A percentile compares a stretch with the other conserved stretches of the same genome.
Evolutionary conservation across 2,888 invertebrate species (phyloP).

Genomic region (Heteromyza rotundicornis): DNA sequence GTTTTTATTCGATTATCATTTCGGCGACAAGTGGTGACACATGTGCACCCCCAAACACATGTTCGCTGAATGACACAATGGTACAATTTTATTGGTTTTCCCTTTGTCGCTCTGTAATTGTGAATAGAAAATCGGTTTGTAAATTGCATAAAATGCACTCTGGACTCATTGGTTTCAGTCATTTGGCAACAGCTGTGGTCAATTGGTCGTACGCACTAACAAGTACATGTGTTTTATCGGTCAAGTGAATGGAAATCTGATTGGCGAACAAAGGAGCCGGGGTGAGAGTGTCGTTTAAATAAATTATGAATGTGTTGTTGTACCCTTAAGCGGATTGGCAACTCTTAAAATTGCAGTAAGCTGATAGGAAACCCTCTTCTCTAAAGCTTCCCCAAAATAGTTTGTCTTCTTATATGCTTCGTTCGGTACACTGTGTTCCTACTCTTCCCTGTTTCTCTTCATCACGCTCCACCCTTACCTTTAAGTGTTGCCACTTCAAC

Average conservation of each 20-base stretch:
- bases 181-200: conserved; percentile 42
- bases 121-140: neutral
- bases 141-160: conserved; percentile 7
- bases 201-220: conserved; percentile 46
- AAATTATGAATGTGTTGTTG: too few relatives aligned
- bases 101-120: conserved; percentile 20
- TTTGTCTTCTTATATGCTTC: too few relatives aligned
- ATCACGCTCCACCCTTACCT: too few relatives aligned
- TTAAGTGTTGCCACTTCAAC: too few relatives aligned
- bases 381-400: too few relatives aligned
- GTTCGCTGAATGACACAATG: conserved; percentile 4
- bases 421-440: too few relatives aligned
- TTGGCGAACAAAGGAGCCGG: too few relatives aligned
- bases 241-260: conserved; percentile 2
- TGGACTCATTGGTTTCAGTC: neutral
- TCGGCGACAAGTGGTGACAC: conserved; percentile 16
- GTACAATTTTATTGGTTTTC: conserved; percentile 31
- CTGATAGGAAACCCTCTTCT: too few relatives aligned
- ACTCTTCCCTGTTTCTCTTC: too few relatives aligned
- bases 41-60: neutral
- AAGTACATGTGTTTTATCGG: conserved; percentile 29
- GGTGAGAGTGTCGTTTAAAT: too few relatives aligned
- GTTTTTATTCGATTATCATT: neutral
- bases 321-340: too few relatives aligned
- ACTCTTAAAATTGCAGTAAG: too few relatives aligned